A percentile compares a stretch with the other conserved stretches of the same genome.
phyloP scores from a whole-genome alignment of 2,888 invertebrate species.

The Luperina testacea region DNA sequence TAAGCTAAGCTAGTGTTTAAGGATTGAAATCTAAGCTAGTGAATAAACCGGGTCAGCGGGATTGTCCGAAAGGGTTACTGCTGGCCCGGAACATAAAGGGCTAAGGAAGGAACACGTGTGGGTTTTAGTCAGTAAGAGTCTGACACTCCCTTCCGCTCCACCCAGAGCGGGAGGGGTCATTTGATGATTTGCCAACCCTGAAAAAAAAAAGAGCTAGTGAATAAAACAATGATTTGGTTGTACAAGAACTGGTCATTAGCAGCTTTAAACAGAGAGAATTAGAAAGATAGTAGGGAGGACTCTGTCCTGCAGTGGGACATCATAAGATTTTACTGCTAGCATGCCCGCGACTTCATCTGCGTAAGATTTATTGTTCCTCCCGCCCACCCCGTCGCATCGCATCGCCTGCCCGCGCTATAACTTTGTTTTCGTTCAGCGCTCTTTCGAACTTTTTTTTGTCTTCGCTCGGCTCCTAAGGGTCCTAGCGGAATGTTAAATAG shows the following conservation, averaged over 20 bases:
- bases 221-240: slow-evolving; percentile 5
- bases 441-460: neutral
- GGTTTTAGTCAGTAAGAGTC: too few relatives aligned
- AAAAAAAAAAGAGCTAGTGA: neutral
- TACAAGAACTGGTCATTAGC: neutral
- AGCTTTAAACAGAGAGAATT: neutral
- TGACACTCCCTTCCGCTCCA: too few relatives aligned
- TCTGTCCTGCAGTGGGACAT: too few relatives aligned
- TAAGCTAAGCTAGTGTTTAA: slow-evolving; percentile 20
- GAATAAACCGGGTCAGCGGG: too few relatives aligned
- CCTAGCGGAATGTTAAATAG: neutral
- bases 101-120: too few relatives aligned
- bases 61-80: too few relatives aligned
- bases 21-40: slow-evolving; percentile 22
- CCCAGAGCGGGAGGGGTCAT: too few relatives aligned
- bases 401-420: neutral
- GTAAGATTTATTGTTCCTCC: neutral
- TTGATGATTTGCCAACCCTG: too few relatives aligned
- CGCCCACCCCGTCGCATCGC: neutral
- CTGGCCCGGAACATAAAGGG: too few relatives aligned
- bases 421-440: neutral
- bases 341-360: neutral
- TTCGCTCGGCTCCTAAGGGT: neutral
- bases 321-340: neutral
- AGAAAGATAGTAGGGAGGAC: neutral